Base-by-base conservation (phyloP, 2,113 vertebrate genomes). In the Apteryx mantelli region DNA sequence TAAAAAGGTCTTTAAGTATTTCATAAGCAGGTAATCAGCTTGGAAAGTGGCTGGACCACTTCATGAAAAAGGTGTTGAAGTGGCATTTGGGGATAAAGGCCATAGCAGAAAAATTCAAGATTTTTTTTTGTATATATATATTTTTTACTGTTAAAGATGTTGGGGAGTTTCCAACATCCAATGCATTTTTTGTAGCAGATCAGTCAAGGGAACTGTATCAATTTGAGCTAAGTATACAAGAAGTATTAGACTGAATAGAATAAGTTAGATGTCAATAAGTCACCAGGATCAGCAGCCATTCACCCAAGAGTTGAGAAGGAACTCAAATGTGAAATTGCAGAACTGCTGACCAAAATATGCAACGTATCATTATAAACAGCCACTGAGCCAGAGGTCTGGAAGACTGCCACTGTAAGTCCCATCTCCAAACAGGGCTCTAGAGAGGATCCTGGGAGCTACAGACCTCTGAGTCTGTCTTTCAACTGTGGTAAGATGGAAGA, bases 291-390 rank as follows among this genome's bases (percentile, higher is more conserved):
- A 86, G 50, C 36, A 90, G 17, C 53, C 38, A 16, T 80, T 91
- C 79, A 81, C 52, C 38, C 68, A 78, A 93, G 69, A 88, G 15
- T 64, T 78, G 24, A 53, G 44, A 90, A 92, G 60, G 64, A 95
- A 53, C 15, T 88, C 68, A 93, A 66, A 88, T 40, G 36, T 78
- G 77, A 92, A 95, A 92, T 75, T 92, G 68, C 77, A 86, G 64
- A 93, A 20, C 36, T 86, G 46, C 40, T 81, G 71, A 30, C 53
- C 80, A 93, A 83, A 94, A 63, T 34, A 8, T 66, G 34, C 70
- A 82, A 55, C 42, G 26, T 86, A 53, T 88, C 34, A 58, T 53
- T 48, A 63, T 22, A 81, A 83, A 40, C 44, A 74, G 44, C 21
- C 40, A 66, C 58, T 44, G 80, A 91, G 55, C 16, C 48, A 82